These are phyloP conservation scores for Colletes gigas DNA, from an alignment of 1,140 invertebrate species.

Conservation along the genomic window DNA sequence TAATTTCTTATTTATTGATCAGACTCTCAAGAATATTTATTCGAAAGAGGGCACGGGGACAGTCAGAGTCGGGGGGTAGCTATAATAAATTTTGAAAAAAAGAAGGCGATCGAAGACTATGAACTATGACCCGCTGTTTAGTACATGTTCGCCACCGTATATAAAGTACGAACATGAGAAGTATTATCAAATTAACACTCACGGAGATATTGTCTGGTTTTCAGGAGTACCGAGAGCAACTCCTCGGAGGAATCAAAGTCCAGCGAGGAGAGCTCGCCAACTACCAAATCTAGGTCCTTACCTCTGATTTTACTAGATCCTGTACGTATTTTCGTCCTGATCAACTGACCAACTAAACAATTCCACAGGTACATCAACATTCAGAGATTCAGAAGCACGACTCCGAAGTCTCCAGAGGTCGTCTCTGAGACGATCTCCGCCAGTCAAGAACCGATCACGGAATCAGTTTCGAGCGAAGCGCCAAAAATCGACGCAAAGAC, in stretches of 20 bases:
- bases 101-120: no score
- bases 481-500: conserved; percentile 53
- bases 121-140: no score
- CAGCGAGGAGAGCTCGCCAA: conserved; percentile 55
- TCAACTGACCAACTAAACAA: neutral
- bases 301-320: neutral
- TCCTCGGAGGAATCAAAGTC: conserved; percentile 21
- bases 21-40: no score
- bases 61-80: no score
- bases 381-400: conserved; percentile 79
- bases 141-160: no score
- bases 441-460: conserved; percentile 21
- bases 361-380: conserved; percentile 79
- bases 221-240: neutral
- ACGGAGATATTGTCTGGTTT: conserved; percentile 6
- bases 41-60: no score
- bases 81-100: no score
- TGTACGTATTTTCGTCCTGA: neutral
- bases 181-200: neutral
- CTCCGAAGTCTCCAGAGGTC: conserved; percentile 46
- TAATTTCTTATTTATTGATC: no score
- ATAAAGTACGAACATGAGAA: no score
- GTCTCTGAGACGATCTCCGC: neutral
- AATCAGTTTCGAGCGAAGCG: conserved; percentile 54
- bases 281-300: conserved; percentile 72